A percentile compares a stretch with the other conserved stretches of the same genome.
Evolutionary conservation across 2,113 vertebrate species (phyloP).

Genomic region (Oreochromis spilurus): DNA sequence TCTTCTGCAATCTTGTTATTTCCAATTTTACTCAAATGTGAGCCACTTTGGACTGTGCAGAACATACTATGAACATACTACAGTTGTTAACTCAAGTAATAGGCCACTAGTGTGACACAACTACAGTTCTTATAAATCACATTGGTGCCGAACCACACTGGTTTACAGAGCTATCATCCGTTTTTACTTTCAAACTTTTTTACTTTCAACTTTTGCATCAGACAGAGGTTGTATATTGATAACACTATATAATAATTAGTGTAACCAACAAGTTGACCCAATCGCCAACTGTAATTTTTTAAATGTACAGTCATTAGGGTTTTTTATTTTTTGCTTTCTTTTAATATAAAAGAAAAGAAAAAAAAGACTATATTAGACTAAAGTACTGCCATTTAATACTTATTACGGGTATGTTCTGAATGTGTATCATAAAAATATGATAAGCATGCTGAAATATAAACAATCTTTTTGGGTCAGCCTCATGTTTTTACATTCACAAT

Average conservation of each 20-base stretch:
- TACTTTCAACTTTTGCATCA: too few species aligned
- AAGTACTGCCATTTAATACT: neutral
- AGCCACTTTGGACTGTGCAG: accelerated
- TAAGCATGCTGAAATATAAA: neutral
- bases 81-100: neutral
- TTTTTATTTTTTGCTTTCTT: too few species aligned
- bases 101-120: neutral
- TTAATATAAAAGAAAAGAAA: too few species aligned
- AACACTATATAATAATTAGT: neutral
- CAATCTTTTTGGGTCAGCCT: neutral
- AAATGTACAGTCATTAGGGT: neutral
- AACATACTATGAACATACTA: neutral
- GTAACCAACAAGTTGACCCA: neutral
- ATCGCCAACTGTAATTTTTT: neutral
- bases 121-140: neutral
- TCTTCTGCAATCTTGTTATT: neutral
- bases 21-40: neutral
- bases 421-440: neutral
- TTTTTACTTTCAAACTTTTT: neutral
- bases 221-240: too few species aligned
- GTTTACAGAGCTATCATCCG: accelerated
- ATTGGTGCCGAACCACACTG: neutral
- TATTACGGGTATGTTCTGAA: accelerated
- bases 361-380: neutral
- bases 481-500: neutral